Base-by-base conservation (phyloP, 2,797 vertebrate genomes). In the Thripadectes ignobilis region DNA sequence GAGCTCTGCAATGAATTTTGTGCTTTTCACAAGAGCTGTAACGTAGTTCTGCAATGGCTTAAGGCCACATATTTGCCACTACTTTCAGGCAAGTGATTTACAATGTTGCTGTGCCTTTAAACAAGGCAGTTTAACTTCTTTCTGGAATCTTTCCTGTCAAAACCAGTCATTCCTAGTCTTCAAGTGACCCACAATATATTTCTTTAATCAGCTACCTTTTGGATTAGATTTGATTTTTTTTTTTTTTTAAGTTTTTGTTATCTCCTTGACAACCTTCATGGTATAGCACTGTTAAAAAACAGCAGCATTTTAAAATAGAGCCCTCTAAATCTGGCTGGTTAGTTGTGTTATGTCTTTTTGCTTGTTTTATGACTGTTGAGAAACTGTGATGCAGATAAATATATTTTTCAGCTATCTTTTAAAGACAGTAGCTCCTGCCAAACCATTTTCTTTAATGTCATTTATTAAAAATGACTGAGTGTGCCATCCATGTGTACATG, bases 321-420 rank as follows among this genome's bases (percentile, higher is more conserved):
- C 27, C 27, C 63, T 90, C 85, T 93, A 90, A 95, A 96, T 92
- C 66, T 74, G 65, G 9, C 39, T 61, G 39, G 14, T 55, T 85
- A 63, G 29, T 82, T 84, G 41, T 86, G 61, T 61, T 74, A 78
- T 22, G 23, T 77, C 82, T 72, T 77, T 85, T 80, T 85, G 20
- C 43, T 87, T 93, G 71, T 26, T 94, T 94, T 93, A 83, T 65
- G 91, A 32, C 51, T 77, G 29, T 36, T 92, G 71, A 78, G 74
- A 84, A 87, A 71, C 48, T 66, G 39, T 2, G 5, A 91, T 83
- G 62, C 22, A 80, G 48, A 52, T 46, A 92, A 72, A 75, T 77
- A 34, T 23, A 72, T 94, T 88, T 93, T 91, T 51, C 68, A 89
- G 61, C 76, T 54, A 27, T 58, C 26, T 30, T 93, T 87, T 91